Evolutionary conservation across 2,888 invertebrate genomes (phyloP), one percentile per base, ranked within the genome.

Genomic region (Eubasilissa splendida): DNA sequence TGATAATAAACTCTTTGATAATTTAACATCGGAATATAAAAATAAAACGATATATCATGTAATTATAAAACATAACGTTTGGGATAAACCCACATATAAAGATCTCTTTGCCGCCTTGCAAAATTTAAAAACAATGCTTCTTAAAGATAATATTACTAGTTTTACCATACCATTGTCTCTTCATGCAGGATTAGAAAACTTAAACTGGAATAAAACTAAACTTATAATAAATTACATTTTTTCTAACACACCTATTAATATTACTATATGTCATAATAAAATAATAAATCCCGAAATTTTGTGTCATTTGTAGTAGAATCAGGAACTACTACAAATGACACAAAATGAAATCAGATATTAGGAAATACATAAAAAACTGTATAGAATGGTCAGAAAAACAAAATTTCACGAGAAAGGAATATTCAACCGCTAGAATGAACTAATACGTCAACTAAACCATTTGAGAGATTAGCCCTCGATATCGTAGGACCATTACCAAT

Each of bases 21-120:
- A 65, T 11, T 52, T 76, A 53, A 10, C 10, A n/a, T 63, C 63
- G 52, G 31, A 63, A 65, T 50, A 63, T 53, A 65, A 65, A n/a
- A 65, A 76, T 33, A 75, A 75, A 31, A 56, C 3, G 9, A 42
- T 75, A n/a, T 77, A 59, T 22, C 79, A 84, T 63, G 50, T n/a
- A 56, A 79, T 84, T 54, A 74, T 65, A 11, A 84, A 79, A 82
- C 58, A 70, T 10, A 81, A 84, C 70, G 83, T 77, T 84, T 82
- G 83, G 85, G 85, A n/a, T 75, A 84, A 82, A 76, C 78, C 82
- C 42, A 76, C 78, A 3, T 84, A 85, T 78, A 79, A 84, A 80
- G 83, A 85, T 82, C 58, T 84, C 65, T 85, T 85, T 82, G 66
- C 82, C 71, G 75, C 70, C 58, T 22, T 84, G 14, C 83, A 83